A percentile compares a stretch with the other conserved stretches of the same genome.
Conservation (phyloP, 2,797 vertebrate genomes). For the Smutsia gigantea region DNA sequence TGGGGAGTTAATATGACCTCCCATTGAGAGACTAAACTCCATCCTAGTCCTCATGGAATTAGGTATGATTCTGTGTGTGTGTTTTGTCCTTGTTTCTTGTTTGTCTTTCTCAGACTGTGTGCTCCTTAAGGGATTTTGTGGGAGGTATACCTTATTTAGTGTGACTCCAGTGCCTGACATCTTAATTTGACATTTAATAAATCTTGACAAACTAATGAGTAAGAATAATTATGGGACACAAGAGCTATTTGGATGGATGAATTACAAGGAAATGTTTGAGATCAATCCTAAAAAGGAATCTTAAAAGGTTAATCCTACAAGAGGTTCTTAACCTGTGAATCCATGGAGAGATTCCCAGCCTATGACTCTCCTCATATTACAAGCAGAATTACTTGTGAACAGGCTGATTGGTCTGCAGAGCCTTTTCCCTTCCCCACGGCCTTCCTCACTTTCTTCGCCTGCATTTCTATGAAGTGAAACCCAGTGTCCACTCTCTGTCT, state of each 20-base stretch:
- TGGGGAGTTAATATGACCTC: neutral
- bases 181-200: neutral
- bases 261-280: neutral
- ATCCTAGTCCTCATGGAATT: neutral
- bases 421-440: neutral
- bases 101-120: neutral
- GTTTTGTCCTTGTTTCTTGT: neutral
- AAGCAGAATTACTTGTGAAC: neutral
- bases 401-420: neutral
- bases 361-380: neutral
- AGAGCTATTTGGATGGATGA: neutral
- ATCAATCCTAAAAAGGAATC: neutral
- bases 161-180: neutral
- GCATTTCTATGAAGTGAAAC: neutral
- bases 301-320: neutral
- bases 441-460: neutral
- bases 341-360: neutral
- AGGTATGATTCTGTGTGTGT: neutral
- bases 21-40: neutral
- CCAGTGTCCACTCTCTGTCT: neutral
- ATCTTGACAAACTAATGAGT: neutral
- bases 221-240: neutral
- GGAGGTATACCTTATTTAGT: neutral
- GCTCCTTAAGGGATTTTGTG: neutral
- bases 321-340: neutral